Evolutionary conservation across 1,140 invertebrate species (phyloP).

Genomic region (Metaphire vulgaris): DNA sequence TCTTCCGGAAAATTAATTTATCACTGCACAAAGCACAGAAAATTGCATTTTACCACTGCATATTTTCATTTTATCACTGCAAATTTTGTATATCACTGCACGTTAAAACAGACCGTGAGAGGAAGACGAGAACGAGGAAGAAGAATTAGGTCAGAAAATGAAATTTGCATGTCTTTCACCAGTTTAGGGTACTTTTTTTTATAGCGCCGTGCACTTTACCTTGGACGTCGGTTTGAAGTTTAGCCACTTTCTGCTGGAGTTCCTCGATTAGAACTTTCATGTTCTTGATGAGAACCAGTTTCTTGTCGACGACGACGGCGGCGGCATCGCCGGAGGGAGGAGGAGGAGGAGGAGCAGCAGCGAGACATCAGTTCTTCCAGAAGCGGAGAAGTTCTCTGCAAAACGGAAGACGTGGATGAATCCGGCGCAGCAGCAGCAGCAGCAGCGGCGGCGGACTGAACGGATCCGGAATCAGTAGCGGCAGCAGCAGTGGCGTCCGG

Average conservation of each 20-base stretch:
- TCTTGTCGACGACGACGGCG: slow-evolving; percentile 14
- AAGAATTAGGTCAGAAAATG: neutral
- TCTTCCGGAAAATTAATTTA: too few relatives aligned
- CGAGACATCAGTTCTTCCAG: too few relatives aligned
- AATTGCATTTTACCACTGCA: too few relatives aligned
- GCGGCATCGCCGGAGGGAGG: neutral
- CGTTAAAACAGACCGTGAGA: too few relatives aligned
- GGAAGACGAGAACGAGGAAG: neutral
- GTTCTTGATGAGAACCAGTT: slow-evolving; percentile 12
- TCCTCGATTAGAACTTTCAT: slow-evolving; percentile 15
- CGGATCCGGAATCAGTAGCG: neutral
- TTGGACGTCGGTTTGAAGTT: slow-evolving; percentile 3
- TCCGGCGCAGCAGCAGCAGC: neutral
- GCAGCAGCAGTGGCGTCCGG: neutral
- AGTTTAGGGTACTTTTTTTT: too few relatives aligned
- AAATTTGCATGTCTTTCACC: too few relatives aligned
- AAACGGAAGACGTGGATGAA: neutral
- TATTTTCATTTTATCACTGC: too few relatives aligned
- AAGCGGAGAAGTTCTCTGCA: neutral
- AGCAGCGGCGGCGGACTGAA: neutral
- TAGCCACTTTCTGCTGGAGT: slow-evolving; percentile 17
- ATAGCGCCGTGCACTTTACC: slow-evolving; percentile 3
- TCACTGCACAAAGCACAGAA: too few relatives aligned
- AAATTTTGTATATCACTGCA: too few relatives aligned
- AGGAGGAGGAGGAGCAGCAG: neutral